Evolutionary conservation across 2,797 vertebrate species (phyloP).

Genomic region (Lutjanus argentimaculatus): DNA sequence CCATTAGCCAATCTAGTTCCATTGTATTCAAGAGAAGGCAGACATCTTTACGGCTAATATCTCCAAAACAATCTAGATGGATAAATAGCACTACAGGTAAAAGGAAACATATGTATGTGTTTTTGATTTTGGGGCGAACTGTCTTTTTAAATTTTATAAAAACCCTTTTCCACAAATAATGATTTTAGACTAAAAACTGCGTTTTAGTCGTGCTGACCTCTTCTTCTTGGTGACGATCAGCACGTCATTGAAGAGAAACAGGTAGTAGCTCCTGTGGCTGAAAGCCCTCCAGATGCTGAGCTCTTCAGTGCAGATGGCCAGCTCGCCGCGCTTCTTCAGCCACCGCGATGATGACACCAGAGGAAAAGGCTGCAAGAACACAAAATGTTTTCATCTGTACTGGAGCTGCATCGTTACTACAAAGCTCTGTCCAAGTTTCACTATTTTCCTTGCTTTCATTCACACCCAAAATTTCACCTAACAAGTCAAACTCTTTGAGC

Average conservation of each 20-base stretch:
- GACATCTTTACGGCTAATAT: too few species aligned
- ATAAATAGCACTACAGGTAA: too few species aligned
- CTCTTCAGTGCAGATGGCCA: constrained; percentile 88
- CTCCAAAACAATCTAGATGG: too few species aligned
- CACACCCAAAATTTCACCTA: background rate
- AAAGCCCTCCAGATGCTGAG: constrained; percentile 90
- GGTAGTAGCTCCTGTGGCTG: constrained; percentile 88
- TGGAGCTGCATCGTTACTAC: background rate
- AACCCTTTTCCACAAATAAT: background rate
- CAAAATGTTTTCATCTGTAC: background rate
- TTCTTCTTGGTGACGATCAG: constrained; percentile 96
- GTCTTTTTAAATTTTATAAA: too few species aligned
- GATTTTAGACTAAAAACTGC: background rate
- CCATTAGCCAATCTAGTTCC: too few species aligned
- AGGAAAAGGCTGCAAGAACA: constrained; percentile 88
- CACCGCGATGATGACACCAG: constrained; percentile 94
- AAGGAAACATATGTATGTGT: too few species aligned
- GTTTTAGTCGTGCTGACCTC: constrained; percentile 83
- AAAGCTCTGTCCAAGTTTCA: background rate
- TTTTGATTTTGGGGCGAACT: too few species aligned
- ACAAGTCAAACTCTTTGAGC: background rate
- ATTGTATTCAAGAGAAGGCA: too few species aligned
- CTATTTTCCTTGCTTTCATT: background rate
- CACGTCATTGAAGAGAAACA: constrained; percentile 95
- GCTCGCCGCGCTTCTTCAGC: constrained; percentile 93